Base-by-base conservation (phyloP, 2,888 invertebrate genomes). In the Pollenia angustigena region DNA sequence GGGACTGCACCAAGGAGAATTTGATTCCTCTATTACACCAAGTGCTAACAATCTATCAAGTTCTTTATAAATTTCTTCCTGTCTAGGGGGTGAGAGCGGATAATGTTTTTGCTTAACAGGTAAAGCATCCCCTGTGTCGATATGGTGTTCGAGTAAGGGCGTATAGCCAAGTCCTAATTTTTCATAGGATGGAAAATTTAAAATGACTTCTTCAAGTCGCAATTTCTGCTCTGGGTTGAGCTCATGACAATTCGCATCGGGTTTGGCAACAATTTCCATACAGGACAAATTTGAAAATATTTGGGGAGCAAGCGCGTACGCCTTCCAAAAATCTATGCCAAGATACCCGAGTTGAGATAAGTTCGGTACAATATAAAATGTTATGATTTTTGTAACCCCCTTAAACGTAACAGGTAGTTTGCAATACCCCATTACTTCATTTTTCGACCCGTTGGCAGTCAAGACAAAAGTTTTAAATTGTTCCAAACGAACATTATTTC, bases 71-170 rank as follows among this genome's bases (percentile, higher is more conserved):
- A 72, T 80, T 56, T 81, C 79, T 6, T 46, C 81, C 48, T 87
- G 84, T 18, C 81, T 66, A 7, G 87, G 87, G 12, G 87, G 83
- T 0, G 87, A 87, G 1, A 87, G 72, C 1, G 78, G 87, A 32
- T 64, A 87, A 40, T 85, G 81, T 75, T 60, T 85, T 2, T 56
- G 64, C 12, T 87, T 87, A 0, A 86, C 54, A 0, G 86, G 85
- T 1, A 50, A 32, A 4, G 78, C 54, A 11, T 81, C 76, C 6
- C 58, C 62, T 6, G 83, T 75, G n/a, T 83, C 76, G 1, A 78
- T 76, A 6, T 76, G 40, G 32, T 83, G 83, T 10, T 52, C 46
- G 0, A 76, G 6, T 10, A 83, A 52, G 1, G 60, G n/a, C 1
- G 83, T 83, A 23, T 48, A 76, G 1, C 76, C 76, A 7, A 83